These are phyloP conservation scores for Ichneumoninae sp. DNA, from an alignment of 2,888 invertebrate species.

Conservation along the genomic window DNA sequence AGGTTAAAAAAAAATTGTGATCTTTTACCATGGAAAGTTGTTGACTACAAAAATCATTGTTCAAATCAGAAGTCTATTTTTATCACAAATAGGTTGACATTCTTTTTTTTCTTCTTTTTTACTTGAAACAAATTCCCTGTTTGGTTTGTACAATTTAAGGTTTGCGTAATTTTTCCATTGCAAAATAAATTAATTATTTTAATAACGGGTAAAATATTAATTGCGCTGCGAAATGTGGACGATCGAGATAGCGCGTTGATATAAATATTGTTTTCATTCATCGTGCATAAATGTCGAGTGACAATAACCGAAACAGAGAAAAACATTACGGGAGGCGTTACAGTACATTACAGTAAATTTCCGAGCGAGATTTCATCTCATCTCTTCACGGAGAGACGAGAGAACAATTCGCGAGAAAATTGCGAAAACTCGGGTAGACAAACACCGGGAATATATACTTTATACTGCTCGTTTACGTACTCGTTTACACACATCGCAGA, in stretches of 20 bases:
- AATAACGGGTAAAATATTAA: background rate
- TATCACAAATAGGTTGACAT: background rate
- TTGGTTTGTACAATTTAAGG: background rate
- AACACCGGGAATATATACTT: constrained; percentile 54
- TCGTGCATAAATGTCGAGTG: background rate
- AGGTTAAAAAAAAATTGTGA: background rate
- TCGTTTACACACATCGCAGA: constrained; percentile 55
- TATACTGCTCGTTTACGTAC: constrained; percentile 46
- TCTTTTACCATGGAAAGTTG: too few species aligned
- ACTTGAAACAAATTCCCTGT: background rate
- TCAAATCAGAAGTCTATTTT: background rate
- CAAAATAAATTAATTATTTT: background rate
- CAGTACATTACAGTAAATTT: background rate
- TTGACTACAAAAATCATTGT: too few species aligned
- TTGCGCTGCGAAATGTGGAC: background rate
- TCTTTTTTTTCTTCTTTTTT: background rate
- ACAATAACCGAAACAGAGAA: background rate
- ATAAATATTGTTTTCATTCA: background rate
- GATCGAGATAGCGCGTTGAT: background rate
- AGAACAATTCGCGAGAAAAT: constrained; percentile 41
- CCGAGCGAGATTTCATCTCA: background rate
- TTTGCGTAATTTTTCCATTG: background rate
- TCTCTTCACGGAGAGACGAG: background rate
- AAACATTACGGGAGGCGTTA: background rate
- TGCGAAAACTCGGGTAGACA: constrained; percentile 52